Percentiles rank a stretch among this genome's conserved stretches.
Evolutionary conservation across 2,113 vertebrate species (phyloP).

Genomic region (Vicugna pacos): DNA sequence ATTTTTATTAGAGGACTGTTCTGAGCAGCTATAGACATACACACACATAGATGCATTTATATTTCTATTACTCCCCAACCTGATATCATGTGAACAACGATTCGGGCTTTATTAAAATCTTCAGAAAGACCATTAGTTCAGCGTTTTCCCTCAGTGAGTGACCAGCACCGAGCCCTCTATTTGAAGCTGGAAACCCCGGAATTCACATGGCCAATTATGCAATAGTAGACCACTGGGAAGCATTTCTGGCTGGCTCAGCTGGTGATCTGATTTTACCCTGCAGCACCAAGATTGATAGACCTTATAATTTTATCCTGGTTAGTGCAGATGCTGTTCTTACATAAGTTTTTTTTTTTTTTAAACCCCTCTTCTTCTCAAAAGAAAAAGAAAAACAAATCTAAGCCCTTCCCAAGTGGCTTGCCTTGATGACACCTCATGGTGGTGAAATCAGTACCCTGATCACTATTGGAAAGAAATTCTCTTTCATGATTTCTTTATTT

Average conservation of each 20-base stretch:
- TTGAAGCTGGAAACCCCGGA: constrained; percentile 65
- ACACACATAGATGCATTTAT: constrained; percentile 4
- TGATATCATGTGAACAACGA: constrained; percentile 49
- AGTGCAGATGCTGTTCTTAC: constrained; percentile 68
- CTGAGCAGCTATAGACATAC: constrained; percentile 34
- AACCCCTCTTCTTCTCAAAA: background rate
- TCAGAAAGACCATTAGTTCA: constrained; percentile 24
- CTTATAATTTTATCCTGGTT: constrained; percentile 81
- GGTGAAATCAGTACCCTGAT: constrained; percentile 10
- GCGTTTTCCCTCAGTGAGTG: constrained; percentile 45
- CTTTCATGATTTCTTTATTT: constrained; percentile 53
- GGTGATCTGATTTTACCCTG: constrained; percentile 77
- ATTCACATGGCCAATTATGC: constrained; percentile 74
- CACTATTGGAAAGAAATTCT: background rate
- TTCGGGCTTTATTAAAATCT: constrained; percentile 54
- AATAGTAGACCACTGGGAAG: constrained; percentile 78
- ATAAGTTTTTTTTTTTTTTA: constrained; percentile 19
- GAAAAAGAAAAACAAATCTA: constrained; percentile 17
- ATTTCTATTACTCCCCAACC: background rate
- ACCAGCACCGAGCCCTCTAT: constrained; percentile 51
- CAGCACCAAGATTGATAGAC: constrained; percentile 79
- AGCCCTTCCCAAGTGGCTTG: background rate
- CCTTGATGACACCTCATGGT: constrained; percentile 31
- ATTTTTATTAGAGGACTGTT: constrained; percentile 51
- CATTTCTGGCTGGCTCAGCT: constrained; percentile 78